A percentile compares a stretch with the other conserved stretches of the same genome.
phyloP scores from a whole-genome alignment of 2,888 invertebrate genomes.

The Erebia epiphron region DNA sequence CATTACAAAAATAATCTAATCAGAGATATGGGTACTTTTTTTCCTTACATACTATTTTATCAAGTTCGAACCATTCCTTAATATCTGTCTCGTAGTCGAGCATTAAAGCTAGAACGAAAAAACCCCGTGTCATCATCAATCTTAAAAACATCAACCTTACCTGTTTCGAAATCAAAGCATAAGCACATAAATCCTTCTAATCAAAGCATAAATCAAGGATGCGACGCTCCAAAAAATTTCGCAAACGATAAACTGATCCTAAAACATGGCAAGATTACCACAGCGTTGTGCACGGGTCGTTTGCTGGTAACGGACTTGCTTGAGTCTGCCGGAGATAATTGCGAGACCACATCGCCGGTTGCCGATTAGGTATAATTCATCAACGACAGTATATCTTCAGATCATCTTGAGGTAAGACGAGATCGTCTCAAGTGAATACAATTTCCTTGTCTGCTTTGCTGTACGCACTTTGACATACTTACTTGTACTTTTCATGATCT shows the following conservation, averaged over 20 bases:
- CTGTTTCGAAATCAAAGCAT: constrained; percentile 13
- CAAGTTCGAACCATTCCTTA: too few species aligned
- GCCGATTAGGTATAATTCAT: constrained; percentile 42
- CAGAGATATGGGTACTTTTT: too few species aligned
- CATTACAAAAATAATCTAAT: too few species aligned
- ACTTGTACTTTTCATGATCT: too few species aligned
- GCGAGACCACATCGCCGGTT: constrained; percentile 41
- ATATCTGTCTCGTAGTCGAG: too few species aligned
- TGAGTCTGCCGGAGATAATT: constrained; percentile 48
- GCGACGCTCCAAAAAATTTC: constrained; percentile 17
- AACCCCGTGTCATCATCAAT: background rate
- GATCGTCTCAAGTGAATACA: constrained; percentile 6
- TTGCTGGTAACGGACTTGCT: constrained; percentile 44
- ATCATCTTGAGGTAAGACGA: constrained; percentile 35
- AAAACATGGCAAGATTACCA: constrained; percentile 28
- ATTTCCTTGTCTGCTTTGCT: constrained; percentile 27
- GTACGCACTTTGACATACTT: background rate
- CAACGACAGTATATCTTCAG: constrained; percentile 39
- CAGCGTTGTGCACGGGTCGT: constrained; percentile 35
- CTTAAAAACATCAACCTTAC: background rate
- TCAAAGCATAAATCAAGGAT: constrained; percentile 14
- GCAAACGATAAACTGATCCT: constrained; percentile 4
- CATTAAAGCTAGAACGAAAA: background rate
- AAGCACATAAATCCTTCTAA: constrained; percentile 11
- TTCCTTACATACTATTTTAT: too few species aligned